Evolutionary conservation across 2,888 invertebrate species (phyloP).

Genomic region (Tiliacea citrago): DNA sequence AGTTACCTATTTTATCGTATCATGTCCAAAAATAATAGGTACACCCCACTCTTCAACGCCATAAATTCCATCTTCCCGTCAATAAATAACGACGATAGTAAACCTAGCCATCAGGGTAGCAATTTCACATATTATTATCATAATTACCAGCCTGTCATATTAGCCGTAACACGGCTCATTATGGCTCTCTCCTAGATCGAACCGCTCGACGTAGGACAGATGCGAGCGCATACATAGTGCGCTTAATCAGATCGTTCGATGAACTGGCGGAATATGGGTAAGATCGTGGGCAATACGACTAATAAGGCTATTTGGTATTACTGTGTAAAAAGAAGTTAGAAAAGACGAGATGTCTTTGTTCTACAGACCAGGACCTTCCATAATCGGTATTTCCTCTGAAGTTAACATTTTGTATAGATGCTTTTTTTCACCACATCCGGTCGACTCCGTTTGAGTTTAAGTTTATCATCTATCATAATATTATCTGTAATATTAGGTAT

Average conservation of each 20-base stretch:
- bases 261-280: constrained; percentile 4
- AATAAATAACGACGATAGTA: constrained; percentile 1
- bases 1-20: not conserved
- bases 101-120: constrained; percentile 21
- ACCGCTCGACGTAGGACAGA: not conserved
- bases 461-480: too few species aligned
- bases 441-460: too few species aligned
- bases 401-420: too few species aligned
- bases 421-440: too few species aligned
- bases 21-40: not conserved
- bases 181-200: constrained; percentile 49
- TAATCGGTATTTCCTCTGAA: not conserved
- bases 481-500: too few species aligned
- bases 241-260: constrained; percentile 28
- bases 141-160: constrained; percentile 55
- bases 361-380: not conserved
- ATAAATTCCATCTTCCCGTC: constrained; percentile 22
- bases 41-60: not conserved
- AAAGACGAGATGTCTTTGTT: too few species aligned
- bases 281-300: not conserved
- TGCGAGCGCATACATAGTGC: constrained; percentile 34
- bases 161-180: constrained; percentile 46
- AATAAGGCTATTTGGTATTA: constrained; percentile 1
- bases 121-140: constrained; percentile 43
- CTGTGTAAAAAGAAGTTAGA: not conserved